These are phyloP conservation scores for Artibeus jamaicensis DNA, from an alignment of 2,797 vertebrate species.

Conservation along the genomic window DNA sequence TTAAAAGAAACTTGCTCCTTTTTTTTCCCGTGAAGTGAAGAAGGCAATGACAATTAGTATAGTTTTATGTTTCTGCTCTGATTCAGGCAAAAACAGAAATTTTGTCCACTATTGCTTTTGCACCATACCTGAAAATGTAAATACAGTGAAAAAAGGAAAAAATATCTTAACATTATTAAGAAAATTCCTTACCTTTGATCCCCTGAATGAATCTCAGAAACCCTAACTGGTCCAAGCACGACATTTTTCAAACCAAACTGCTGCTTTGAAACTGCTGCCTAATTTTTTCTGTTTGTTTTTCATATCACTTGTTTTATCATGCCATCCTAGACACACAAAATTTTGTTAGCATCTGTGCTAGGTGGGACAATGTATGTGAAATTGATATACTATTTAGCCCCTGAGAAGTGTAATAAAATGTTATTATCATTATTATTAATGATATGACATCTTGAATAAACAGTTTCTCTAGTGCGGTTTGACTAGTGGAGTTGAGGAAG, in stretches of 20 bases:
- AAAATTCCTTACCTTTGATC: background rate
- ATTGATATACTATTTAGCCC: background rate
- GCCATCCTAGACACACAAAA: background rate
- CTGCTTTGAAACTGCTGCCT: background rate
- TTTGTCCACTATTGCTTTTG: background rate
- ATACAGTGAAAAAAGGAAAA: background rate
- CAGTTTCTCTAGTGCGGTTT: background rate
- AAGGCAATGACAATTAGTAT: background rate
- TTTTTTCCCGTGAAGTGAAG: background rate
- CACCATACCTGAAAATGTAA: background rate
- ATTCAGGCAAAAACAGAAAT: background rate
- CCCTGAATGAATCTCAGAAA: background rate
- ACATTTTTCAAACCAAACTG: background rate
- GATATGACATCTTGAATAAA: background rate
- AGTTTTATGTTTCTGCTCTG: background rate
- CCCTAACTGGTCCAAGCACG: background rate
- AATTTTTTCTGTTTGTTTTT: background rate
- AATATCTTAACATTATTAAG: background rate
- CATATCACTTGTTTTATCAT: background rate
- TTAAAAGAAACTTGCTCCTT: background rate
- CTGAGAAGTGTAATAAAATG: background rate
- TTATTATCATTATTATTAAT: background rate
- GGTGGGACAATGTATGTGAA: background rate
- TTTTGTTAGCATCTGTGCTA: background rate
- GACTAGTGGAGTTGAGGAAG: background rate